Conservation (phyloP, 2,888 invertebrate species). For the Trissolcus japonicus region DNA sequence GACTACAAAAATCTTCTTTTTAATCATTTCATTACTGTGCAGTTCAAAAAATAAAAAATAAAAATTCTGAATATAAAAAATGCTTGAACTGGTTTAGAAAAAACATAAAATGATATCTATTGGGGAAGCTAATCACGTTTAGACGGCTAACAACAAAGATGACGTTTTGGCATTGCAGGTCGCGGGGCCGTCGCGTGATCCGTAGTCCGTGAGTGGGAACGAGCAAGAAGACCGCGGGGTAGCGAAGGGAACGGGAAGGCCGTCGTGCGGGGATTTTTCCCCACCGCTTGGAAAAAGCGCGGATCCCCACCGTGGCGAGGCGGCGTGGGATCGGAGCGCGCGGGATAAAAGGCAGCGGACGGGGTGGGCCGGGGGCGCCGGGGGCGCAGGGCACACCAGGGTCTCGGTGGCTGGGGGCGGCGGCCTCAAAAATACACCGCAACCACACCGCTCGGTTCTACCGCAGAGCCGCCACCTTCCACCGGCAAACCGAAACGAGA, state of each 20-base stretch:
- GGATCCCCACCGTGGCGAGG: slow-evolving; percentile 65
- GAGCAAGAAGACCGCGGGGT: slow-evolving; percentile 17
- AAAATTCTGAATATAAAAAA: too few species aligned
- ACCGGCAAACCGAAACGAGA: slow-evolving; percentile 75
- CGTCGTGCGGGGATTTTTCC: slow-evolving; percentile 71
- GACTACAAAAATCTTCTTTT: too few species aligned
- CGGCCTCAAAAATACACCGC: slow-evolving; percentile 77
- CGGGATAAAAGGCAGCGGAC: slow-evolving; percentile 47
- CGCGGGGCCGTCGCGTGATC: slow-evolving; percentile 58
- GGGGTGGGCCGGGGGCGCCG: slow-evolving; percentile 59
- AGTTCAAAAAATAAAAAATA: too few species aligned
- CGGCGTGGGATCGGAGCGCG: slow-evolving; percentile 61
- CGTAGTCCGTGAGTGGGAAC: slow-evolving; percentile 60
- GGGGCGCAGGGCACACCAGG: slow-evolving; percentile 61
- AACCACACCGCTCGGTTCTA: slow-evolving; percentile 76
- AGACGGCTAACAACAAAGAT: slow-evolving; percentile 34
- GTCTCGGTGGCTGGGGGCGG: slow-evolving; percentile 73
- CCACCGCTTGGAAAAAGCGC: slow-evolving; percentile 73
- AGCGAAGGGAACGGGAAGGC: slow-evolving; percentile 38
- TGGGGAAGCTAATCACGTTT: slow-evolving; percentile 26
- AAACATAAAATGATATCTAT: neutral
- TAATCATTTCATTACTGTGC: too few species aligned
- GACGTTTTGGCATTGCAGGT: slow-evolving; percentile 49
- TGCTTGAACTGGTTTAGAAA: neutral
- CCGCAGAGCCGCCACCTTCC: slow-evolving; percentile 76